Percentiles rank a stretch among this genome's conserved stretches.
Conservation (phyloP, 2,113 vertebrate genomes). For the Macquaria ambigua region DNA sequence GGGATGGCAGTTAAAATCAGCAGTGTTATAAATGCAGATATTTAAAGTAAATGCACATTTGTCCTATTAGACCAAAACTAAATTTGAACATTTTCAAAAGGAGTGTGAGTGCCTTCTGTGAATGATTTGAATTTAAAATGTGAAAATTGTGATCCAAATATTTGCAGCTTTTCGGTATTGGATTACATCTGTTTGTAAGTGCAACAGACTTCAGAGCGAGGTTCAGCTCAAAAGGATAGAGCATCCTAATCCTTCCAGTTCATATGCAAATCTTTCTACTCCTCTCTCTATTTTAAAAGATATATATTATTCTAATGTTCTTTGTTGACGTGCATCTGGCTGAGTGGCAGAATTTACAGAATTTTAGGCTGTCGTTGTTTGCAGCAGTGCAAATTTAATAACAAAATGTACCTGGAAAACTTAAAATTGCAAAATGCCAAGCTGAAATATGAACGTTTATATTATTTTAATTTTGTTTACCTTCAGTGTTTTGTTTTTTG, state of each 20-base stretch:
- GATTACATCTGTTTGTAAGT: neutral
- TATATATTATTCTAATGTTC: constrained; percentile 50
- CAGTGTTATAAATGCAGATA: constrained; percentile 21
- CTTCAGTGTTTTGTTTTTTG: neutral
- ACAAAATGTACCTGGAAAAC: neutral
- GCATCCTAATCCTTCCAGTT: neutral
- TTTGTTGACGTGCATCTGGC: constrained; percentile 29
- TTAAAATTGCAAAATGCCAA: neutral
- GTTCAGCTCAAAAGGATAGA: neutral
- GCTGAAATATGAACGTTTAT: neutral
- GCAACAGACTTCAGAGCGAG: neutral
- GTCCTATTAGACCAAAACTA: neutral
- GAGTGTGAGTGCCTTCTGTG: neutral
- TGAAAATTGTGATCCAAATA: neutral
- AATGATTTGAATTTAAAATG: constrained; percentile 8
- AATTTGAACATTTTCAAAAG: constrained; percentile 10
- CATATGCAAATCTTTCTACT: neutral
- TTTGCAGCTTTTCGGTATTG: constrained; percentile 9
- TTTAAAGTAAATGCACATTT: constrained; percentile 9
- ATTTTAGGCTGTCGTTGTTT: constrained; percentile 53
- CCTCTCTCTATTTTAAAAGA: neutral
- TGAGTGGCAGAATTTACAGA: constrained; percentile 65
- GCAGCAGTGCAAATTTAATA: neutral
- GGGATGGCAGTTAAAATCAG: constrained; percentile 21
- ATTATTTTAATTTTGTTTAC: neutral